Conservation (phyloP, 2,888 invertebrate genomes). For the Flexamia atlantica region DNA sequence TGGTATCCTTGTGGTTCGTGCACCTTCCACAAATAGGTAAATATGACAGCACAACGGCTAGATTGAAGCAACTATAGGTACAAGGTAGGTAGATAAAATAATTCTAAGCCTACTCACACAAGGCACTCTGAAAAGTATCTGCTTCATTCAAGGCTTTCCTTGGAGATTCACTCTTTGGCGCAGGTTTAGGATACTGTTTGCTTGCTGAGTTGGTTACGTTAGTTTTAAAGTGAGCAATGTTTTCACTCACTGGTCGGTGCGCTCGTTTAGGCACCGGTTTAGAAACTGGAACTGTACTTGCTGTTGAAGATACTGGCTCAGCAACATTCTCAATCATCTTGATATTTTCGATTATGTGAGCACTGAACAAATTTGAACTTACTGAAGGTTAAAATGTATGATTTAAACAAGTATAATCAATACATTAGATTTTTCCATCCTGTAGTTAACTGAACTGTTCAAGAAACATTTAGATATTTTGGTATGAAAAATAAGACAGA, state of each 20-base stretch:
- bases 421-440: no score
- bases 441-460: no score
- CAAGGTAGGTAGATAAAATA: no score
- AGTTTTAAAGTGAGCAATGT: slow-evolving; percentile 71
- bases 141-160: slow-evolving; percentile 50
- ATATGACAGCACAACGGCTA: no score
- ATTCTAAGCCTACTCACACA: slow-evolving; percentile 52
- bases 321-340: slow-evolving; percentile 83
- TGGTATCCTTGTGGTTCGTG: no score
- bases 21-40: no score
- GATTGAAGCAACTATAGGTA: no score
- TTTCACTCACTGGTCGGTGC: slow-evolving; percentile 75
- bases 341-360: slow-evolving; percentile 85
- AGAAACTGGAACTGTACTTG: slow-evolving; percentile 74
- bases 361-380: slow-evolving; percentile 75
- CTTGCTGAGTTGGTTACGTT: background rate
- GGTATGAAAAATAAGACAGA: no score
- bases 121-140: slow-evolving; percentile 55
- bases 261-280: slow-evolving; percentile 77
- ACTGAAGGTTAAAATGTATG: no score
- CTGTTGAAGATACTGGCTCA: slow-evolving; percentile 74
- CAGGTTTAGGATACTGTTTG: slow-evolving; percentile 47
- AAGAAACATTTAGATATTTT: no score
- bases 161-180: slow-evolving; percentile 57
- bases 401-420: no score